Conservation (phyloP, 2,797 vertebrate species). For the Galago senegalensis region DNA sequence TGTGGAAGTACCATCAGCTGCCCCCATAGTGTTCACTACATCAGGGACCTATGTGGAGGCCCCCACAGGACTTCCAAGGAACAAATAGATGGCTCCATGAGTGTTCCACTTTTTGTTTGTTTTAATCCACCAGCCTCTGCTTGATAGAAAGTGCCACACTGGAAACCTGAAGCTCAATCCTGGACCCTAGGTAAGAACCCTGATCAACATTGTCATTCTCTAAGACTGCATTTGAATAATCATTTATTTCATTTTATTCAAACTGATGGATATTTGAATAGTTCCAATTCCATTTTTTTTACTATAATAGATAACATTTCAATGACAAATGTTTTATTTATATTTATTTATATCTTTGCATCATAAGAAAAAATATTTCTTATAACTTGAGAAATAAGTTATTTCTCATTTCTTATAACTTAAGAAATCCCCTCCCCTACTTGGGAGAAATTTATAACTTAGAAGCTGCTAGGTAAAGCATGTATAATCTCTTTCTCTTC, state of each 20-base stretch:
- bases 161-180: background rate
- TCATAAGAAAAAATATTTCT: background rate
- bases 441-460: background rate
- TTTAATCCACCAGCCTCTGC: background rate
- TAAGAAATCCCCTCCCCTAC: background rate
- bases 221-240: background rate
- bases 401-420: background rate
- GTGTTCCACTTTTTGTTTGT: background rate
- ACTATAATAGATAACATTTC: background rate
- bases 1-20: background rate
- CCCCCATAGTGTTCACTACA: background rate
- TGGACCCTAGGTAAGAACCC: background rate
- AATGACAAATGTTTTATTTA: background rate
- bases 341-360: constrained; percentile 48
- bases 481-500: background rate
- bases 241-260: background rate
- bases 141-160: background rate
- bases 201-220: background rate
- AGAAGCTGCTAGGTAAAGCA: background rate
- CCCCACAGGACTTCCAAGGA: background rate
- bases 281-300: background rate
- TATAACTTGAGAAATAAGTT: background rate
- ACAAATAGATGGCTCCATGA: background rate
- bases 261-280: background rate
- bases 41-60: background rate